Evolutionary conservation across 1,140 invertebrate genomes (phyloP).

Genomic region (Drosophila orosa): DNA sequence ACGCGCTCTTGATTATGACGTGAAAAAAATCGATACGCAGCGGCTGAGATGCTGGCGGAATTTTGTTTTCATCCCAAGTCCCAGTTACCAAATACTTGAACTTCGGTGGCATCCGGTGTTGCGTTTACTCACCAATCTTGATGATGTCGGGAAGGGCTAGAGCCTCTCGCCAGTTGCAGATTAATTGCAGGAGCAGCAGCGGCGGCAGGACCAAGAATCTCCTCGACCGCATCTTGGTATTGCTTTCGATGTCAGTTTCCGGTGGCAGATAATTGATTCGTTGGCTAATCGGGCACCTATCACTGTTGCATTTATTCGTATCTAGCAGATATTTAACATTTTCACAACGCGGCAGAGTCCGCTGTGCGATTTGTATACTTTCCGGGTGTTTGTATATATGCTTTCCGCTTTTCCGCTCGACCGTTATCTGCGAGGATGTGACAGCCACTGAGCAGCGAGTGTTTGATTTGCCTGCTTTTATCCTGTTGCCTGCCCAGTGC

Average conservation of each 20-base stretch:
- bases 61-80: conserved; percentile 13
- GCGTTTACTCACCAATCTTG: conserved; percentile 72
- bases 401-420: conserved; percentile 8
- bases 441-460: conserved; percentile 61
- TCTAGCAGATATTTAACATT: conserved; percentile 38
- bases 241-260: conserved; percentile 12
- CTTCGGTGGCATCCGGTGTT: neutral
- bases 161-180: conserved; percentile 21
- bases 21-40: conserved; percentile 75
- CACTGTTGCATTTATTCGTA: conserved; percentile 2
- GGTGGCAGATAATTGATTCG: conserved; percentile 1
- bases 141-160: conserved; percentile 74
- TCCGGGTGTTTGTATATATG: neutral
- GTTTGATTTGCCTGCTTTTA: conserved; percentile 55
- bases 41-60: conserved; percentile 34
- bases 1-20: conserved; percentile 69
- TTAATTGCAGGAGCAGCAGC: conserved; percentile 52
- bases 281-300: conserved; percentile 9
- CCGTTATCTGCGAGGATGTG: conserved; percentile 55
- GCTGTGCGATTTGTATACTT: conserved; percentile 28
- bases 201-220: conserved; percentile 34
- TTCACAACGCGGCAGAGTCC: conserved; percentile 31
- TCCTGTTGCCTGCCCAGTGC: conserved; percentile 52
- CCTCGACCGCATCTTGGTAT: conserved; percentile 43
- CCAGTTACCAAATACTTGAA: neutral